Evolutionary conservation across 2,113 vertebrate genomes (phyloP).

Genomic region (Oplegnathus fasciatus): DNA sequence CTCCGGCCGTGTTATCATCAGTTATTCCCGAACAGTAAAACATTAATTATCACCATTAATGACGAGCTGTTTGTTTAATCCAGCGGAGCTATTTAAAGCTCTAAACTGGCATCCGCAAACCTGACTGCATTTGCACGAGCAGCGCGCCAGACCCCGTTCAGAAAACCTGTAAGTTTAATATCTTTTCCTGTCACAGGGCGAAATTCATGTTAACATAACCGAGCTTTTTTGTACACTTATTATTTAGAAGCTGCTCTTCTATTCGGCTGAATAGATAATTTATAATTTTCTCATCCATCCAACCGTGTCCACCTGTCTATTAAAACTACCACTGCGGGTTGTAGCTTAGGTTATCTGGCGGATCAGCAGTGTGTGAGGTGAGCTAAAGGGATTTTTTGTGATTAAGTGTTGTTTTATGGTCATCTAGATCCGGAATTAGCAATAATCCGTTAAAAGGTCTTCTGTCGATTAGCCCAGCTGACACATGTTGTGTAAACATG

Average conservation of each 20-base stretch:
- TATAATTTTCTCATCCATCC: not conserved
- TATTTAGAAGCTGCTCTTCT: not conserved
- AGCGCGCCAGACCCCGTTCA: not conserved
- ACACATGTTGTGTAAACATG: not conserved
- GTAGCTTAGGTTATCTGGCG: not conserved
- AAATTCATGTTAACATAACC: rapidly evolving
- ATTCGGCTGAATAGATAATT: conserved; percentile 31
- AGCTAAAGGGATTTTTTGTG: not conserved
- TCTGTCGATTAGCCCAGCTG: not conserved
- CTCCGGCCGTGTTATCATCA: rapidly evolving
- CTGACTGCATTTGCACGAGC: no score
- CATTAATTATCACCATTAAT: rapidly evolving
- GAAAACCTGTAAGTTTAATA: not conserved
- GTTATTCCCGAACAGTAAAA: no score
- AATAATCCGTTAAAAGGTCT: not conserved
- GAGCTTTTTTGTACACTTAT: rapidly evolving
- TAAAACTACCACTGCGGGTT: not conserved
- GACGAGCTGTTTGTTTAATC: not conserved
- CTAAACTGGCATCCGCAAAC: not conserved
- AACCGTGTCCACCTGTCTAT: not conserved
- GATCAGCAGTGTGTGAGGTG: not conserved
- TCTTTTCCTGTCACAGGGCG: rapidly evolving
- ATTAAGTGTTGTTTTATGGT: not conserved
- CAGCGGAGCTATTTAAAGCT: no score
- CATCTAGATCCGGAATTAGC: not conserved